Evolutionary conservation across 2,888 invertebrate species (phyloP), one percentile per base, ranked within the genome.

Genomic region (Thymelicus acteon): DNA sequence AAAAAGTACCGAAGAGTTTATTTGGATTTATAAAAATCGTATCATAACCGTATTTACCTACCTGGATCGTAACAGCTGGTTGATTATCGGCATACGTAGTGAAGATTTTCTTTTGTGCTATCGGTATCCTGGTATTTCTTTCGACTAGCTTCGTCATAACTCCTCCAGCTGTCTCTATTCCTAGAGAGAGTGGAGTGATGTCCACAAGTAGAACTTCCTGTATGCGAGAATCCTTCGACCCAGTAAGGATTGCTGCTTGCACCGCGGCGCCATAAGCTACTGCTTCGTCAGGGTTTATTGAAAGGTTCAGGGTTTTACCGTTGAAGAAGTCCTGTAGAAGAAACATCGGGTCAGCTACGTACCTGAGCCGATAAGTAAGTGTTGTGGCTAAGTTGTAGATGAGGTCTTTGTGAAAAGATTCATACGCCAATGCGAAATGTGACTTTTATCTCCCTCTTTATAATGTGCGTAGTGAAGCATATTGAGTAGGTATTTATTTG

Each of bases 231-330:
- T 94, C 97, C 76, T 88, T 86, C 19, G 87, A 89, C 40, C 98
- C 98, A 19, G 96, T 96, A 19, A 99, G 93, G 76, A 98, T 98
- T 58, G 98, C 98, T 1, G 98, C 98, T 88, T 98, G 98, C 0
- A 98, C 98, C 24, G 98, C 98, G 4, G 98, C 98, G 6, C 98
- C 98, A 82, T 98, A 98, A 0, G 98, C 98, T 1, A 98, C 97
- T 7, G 98, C 97, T 88, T 98, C 98, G 81, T 98, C 98, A 0
- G 98, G 98, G 88, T 98, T 98, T 79, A 98, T 98, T 10, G 97
- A 97, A 66, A 98, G 95, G 90, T 98, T 98, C 52, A 98, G 90
- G 72, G 97, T 95, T 88, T 98, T 97, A 1, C 97, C 97, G 72
- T 95, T 94, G 85, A 97, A 97, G 89, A 96, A 97, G 75, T 97